phyloP scores from a whole-genome alignment of 2,113 vertebrate genomes.

The Gambusia affinis region DNA sequence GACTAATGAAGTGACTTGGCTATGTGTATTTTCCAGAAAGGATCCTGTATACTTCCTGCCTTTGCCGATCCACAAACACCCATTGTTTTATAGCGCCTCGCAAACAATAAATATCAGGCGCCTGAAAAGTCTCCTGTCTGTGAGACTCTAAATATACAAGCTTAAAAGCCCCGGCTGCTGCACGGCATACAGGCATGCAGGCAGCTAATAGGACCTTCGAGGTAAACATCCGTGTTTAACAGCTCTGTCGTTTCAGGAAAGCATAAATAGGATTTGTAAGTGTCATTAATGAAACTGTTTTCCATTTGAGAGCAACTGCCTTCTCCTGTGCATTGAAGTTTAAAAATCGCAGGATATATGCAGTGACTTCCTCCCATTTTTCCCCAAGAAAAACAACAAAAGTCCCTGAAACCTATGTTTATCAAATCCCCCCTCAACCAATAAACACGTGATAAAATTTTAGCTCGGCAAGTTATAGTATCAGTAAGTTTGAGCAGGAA shows the following conservation, averaged over 20 bases:
- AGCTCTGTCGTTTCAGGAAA: constrained; percentile 41
- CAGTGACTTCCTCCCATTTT: constrained; percentile 52
- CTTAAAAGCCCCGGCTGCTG: constrained; percentile 3
- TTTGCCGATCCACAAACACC: constrained; percentile 58
- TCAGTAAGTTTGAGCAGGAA: constrained; percentile 61
- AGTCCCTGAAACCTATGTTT: constrained; percentile 49
- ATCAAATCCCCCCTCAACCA: constrained; percentile 17
- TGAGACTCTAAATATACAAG: constrained; percentile 35
- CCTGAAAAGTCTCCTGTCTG: constrained; percentile 45
- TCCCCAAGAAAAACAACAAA: constrained; percentile 48
- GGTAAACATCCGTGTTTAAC: constrained; percentile 50
- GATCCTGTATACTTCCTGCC: constrained; percentile 64
- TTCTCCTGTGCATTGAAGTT: constrained; percentile 32
- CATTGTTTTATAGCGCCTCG: constrained; percentile 62
- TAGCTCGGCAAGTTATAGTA: constrained; percentile 45
- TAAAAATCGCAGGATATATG: constrained; percentile 50
- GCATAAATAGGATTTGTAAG: constrained; percentile 52
- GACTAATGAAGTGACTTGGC: constrained; percentile 57
- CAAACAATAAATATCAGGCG: constrained; percentile 60
- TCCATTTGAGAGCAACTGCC: constrained; percentile 25
- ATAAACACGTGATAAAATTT: constrained; percentile 64
- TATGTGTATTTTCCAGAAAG: constrained; percentile 66
- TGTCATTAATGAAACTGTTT: constrained; percentile 45
- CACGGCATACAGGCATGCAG: constrained; percentile 7
- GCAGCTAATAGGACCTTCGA: constrained; percentile 19